Base-by-base conservation (phyloP, 2,113 vertebrate genomes). In the Rafetus swinhoei region DNA sequence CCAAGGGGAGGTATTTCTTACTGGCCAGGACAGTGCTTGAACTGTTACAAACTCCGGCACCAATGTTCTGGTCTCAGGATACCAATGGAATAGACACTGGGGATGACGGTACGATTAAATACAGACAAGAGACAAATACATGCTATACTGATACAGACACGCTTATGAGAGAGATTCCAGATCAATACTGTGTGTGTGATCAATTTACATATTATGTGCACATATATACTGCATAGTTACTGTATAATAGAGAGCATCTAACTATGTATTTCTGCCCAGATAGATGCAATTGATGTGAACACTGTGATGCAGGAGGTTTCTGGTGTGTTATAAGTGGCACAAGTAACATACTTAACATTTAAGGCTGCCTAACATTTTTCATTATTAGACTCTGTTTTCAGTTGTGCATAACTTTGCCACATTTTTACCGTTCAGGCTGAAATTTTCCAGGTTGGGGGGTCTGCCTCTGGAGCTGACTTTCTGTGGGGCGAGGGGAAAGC, bases 391-490 rank as follows among this genome's bases (percentile, higher is more conserved):
- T 89, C 12, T 1, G 57, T 87, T 94, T 95, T 95, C 72, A 96
- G 91, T 81, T 89, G 81, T 91, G 95, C 94, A 95, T 97, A 95
- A 96, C 92, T 95, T 72, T 95, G 96, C 94, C 95, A 96, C 93
- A 91, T 53, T 90, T 84, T 85, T 93, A 15, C 24, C 0, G 25
- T 92, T 90, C 92, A 50, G 65, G 81, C 81, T 86, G 88, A 32
- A 22, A 55, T 92, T 93, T 81, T 91, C 82, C 69, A 45, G 52
- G 91, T 86, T 93, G 1, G 0, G 1, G 0, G 65, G 91, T 87
- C 84, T 92, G 92, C 93, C 94, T 93, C 74, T 0, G 92, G 29
- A 69, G 95, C 88, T 89, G 87, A 82, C 80, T 25, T 0, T 0
- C 81, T 0, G 0, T 21, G 25, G 9, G 8, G 59, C 45, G 45